phyloP scores from a whole-genome alignment of 2,797 vertebrate species.

The Delichon dasypus region DNA sequence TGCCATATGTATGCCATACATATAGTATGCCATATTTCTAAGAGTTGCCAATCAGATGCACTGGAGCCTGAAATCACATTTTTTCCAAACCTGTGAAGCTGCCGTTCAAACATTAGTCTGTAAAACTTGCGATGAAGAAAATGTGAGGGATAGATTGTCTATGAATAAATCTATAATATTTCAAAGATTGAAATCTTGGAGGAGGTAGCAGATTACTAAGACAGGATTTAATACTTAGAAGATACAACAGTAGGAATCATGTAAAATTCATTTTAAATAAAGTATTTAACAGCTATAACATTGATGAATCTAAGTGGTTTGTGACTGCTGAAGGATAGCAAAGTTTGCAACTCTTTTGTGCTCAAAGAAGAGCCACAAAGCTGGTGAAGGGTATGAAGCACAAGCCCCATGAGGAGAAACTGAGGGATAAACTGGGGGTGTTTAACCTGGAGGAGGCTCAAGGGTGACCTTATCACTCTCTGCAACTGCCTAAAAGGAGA shows the following conservation, averaged over 20 bases:
- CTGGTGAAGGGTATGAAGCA: not conserved
- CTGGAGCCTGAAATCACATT: slow-evolving; percentile 11
- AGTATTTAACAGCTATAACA: slow-evolving; percentile 62
- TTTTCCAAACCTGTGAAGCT: slow-evolving; percentile 47
- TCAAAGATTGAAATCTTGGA: not conserved
- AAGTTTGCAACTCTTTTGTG: too few relatives aligned
- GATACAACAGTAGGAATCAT: slow-evolving; percentile 41
- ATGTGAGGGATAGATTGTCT: not conserved
- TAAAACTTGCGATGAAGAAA: slow-evolving; percentile 18
- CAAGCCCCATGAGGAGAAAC: not conserved
- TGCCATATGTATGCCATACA: too few relatives aligned
- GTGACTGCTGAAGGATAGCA: slow-evolving; percentile 16
- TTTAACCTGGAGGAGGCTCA: not conserved
- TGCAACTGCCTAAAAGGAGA: not conserved
- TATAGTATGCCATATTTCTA: slow-evolving; percentile 10
- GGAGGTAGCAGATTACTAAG: slow-evolving; percentile 40
- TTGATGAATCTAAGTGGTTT: slow-evolving; percentile 59
- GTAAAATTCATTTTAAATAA: slow-evolving; percentile 63
- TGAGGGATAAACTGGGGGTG: not conserved
- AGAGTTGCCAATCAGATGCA: slow-evolving; percentile 5
- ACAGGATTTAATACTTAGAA: slow-evolving; percentile 32
- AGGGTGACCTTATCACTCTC: not conserved
- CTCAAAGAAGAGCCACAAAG: not conserved
- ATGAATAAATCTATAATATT: slow-evolving; percentile 34
- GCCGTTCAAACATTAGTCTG: slow-evolving; percentile 1